Percentiles rank a stretch among this genome's conserved stretches.
phyloP scores from a whole-genome alignment of 1,140 invertebrate genomes.

The Drosophila suzukii region DNA sequence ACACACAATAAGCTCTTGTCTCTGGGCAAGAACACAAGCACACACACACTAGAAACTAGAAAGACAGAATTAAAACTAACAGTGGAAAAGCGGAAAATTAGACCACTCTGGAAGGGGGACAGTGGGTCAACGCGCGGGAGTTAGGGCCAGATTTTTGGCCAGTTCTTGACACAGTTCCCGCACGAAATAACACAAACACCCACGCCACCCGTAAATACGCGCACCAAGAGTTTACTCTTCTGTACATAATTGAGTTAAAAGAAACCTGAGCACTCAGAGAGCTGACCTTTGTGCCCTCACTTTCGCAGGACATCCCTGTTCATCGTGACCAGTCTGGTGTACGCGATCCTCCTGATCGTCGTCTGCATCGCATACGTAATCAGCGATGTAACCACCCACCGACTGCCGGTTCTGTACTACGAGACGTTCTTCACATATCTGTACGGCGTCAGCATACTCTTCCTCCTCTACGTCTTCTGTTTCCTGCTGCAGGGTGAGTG shows the following conservation, averaged over 20 bases:
- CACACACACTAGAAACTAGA: not conserved
- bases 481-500: conserved; percentile 93
- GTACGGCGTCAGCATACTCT: conserved; percentile 97
- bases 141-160: conserved; percentile 6
- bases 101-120: conserved; percentile 25
- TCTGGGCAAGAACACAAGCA: not conserved
- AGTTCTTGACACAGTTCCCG: conserved; percentile 42
- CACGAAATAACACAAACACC: conserved; percentile 3
- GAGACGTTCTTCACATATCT: conserved; percentile 99
- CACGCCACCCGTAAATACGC: conserved; percentile 14
- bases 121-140: conserved; percentile 39
- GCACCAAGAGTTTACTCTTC: conserved; percentile 27
- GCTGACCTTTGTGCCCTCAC: not conserved
- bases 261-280: not conserved
- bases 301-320: conserved; percentile 94
- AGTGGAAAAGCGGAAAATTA: conserved; percentile 17
- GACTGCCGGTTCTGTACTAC: conserved; percentile 94
- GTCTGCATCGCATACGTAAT: conserved; percentile 96
- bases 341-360: conserved; percentile 95
- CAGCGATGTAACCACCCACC: conserved; percentile 96
- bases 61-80: not conserved
- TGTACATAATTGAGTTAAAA: conserved; percentile 21
- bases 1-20: conserved; percentile 6
- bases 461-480: conserved; percentile 98
- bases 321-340: conserved; percentile 97